Conservation (phyloP, 2,888 invertebrate genomes). For the Boloria selene region DNA sequence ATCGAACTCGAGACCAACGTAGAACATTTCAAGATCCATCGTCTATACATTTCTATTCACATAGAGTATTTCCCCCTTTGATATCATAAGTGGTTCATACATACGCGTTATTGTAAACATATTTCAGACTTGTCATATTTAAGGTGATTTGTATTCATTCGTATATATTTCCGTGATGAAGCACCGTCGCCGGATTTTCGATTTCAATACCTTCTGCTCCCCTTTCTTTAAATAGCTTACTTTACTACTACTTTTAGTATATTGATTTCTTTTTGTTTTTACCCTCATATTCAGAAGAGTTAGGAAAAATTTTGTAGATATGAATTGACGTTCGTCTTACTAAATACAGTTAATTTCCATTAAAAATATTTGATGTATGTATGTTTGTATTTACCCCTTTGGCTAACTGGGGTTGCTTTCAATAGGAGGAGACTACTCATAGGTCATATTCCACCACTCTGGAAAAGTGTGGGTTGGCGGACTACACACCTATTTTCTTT, state of each 20-base stretch:
- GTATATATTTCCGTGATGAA: conserved; percentile 46
- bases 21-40: background rate
- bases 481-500: too few species aligned
- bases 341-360: too few species aligned
- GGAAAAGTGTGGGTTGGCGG: too few species aligned
- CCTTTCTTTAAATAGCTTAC: conserved; percentile 33
- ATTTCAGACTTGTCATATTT: conserved; percentile 65
- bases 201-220: conserved; percentile 38
- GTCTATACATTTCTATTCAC: conserved; percentile 39
- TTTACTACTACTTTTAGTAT: conserved; percentile 30
- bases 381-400: too few species aligned
- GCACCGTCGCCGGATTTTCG: conserved; percentile 45
- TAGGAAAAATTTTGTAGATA: too few species aligned
- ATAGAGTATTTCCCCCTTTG: conserved; percentile 50
- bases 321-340: too few species aligned
- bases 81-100: conserved; percentile 64
- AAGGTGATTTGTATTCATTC: conserved; percentile 63
- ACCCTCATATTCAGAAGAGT: too few species aligned
- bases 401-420: too few species aligned
- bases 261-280: conserved; percentile 19
- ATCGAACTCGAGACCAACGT: too few species aligned
- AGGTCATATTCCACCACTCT: too few species aligned
- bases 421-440: too few species aligned
- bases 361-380: too few species aligned
- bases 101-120: conserved; percentile 71